Percentiles rank a stretch among this genome's conserved stretches.
These are phyloP conservation scores for Microtus ochrogaster DNA, from an alignment of 2,113 vertebrate genomes.

Conservation along the genomic window DNA sequence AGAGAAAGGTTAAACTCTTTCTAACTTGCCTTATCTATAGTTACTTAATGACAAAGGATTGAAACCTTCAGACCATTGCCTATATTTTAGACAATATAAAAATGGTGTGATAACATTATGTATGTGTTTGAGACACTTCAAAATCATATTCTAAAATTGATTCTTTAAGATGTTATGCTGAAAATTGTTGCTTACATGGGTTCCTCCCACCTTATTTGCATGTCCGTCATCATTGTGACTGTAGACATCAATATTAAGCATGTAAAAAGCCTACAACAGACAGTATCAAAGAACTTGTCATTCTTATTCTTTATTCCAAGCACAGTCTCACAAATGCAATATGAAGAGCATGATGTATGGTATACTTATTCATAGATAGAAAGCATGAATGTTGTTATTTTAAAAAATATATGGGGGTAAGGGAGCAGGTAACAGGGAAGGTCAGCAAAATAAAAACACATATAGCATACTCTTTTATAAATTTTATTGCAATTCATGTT, in stretches of 20 bases:
- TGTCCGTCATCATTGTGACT: not conserved
- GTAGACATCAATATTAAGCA: not conserved
- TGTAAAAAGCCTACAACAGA: not conserved
- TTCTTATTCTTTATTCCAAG: not conserved
- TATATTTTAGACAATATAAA: not conserved
- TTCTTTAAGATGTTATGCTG: not conserved
- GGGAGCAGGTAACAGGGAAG: too few relatives aligned
- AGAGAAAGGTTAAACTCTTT: not conserved
- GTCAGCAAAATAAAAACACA: too few relatives aligned
- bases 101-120: not conserved
- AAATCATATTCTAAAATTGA: conserved; percentile 12
- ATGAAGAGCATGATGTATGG: not conserved
- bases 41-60: not conserved
- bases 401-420: too few relatives aligned
- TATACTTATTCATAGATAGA: not conserved
- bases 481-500: not conserved
- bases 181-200: not conserved
- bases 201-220: not conserved
- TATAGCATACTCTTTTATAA: not conserved
- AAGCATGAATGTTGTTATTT: not conserved
- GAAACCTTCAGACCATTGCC: not conserved
- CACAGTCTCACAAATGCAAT: not conserved
- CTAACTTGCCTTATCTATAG: not conserved
- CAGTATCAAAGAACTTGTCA: not conserved
- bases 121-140: not conserved